These are phyloP conservation scores for Calcarius lapponicus DNA, from an alignment of 2,797 vertebrate species.

Conservation along the genomic window DNA sequence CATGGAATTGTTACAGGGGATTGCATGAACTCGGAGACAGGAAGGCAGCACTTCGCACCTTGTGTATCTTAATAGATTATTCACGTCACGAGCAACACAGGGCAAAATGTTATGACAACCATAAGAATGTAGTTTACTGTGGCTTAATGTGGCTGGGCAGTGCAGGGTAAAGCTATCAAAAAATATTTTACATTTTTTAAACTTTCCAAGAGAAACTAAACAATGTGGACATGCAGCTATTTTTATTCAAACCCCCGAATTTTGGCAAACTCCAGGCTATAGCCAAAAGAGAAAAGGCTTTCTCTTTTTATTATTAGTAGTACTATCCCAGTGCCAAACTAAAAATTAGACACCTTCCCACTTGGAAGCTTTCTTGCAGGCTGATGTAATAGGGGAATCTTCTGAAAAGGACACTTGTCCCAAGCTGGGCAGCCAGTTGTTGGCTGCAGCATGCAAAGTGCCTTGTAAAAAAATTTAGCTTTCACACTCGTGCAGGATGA, in stretches of 20 bases:
- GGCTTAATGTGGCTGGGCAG: conserved; percentile 81
- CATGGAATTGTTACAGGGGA: conserved; percentile 46
- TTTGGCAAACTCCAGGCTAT: conserved; percentile 61
- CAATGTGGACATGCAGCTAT: conserved; percentile 69
- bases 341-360: conserved; percentile 17
- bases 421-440: neutral
- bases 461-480: neutral
- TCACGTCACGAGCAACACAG: conserved; percentile 61
- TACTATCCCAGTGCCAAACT: neutral
- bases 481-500: neutral
- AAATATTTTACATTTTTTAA: conserved; percentile 54
- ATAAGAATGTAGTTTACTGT: conserved; percentile 79
- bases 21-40: conserved; percentile 34
- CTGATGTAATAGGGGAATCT: conserved; percentile 32
- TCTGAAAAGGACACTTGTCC: neutral
- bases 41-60: conserved; percentile 71
- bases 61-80: conserved; percentile 78
- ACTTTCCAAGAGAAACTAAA: conserved; percentile 74
- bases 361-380: conserved; percentile 37
- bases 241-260: conserved; percentile 62
- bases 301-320: neutral
- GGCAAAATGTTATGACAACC: conserved; percentile 82
- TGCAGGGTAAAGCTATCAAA: conserved; percentile 75
- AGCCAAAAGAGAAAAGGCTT: conserved; percentile 55
- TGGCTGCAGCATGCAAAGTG: neutral